Conservation (phyloP, 1,140 invertebrate species). For the Drosophila grimshawi region DNA sequence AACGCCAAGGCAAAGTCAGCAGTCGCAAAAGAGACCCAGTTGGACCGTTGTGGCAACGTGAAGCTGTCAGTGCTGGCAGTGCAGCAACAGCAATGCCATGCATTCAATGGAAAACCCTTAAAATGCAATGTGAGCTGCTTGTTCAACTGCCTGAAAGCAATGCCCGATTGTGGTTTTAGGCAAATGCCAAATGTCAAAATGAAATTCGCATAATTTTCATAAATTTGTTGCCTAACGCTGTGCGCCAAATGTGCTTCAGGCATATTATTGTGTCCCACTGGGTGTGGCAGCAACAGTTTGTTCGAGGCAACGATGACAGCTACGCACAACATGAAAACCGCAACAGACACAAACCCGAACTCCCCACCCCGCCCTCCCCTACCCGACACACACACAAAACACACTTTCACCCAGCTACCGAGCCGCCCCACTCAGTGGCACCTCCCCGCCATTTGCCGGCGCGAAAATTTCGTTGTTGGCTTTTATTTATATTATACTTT, state of each 20-base stretch:
- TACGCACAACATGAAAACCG: conserved; percentile 59
- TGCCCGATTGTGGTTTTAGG: neutral
- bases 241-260: neutral
- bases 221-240: too few species aligned
- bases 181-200: too few species aligned
- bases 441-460: conserved; percentile 15
- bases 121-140: neutral
- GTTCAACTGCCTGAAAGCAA: neutral
- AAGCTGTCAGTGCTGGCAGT: neutral
- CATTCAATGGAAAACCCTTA: too few species aligned
- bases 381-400: neutral
- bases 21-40: conserved; percentile 12
- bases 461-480: conserved; percentile 44
- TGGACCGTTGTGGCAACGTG: neutral
- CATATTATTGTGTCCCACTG: conserved; percentile 21
- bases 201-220: too few species aligned
- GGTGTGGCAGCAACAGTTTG: conserved; percentile 54
- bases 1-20: conserved; percentile 41
- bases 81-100: conserved; percentile 27
- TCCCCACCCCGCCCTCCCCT: conserved; percentile 5
- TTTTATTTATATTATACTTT: neutral
- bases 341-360: conserved; percentile 50
- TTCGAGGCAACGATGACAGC: conserved; percentile 9
- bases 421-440: neutral
- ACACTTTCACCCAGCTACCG: conserved; percentile 15